Base-by-base conservation (phyloP, 2,888 invertebrate genomes). In the Lithodes maja region DNA sequence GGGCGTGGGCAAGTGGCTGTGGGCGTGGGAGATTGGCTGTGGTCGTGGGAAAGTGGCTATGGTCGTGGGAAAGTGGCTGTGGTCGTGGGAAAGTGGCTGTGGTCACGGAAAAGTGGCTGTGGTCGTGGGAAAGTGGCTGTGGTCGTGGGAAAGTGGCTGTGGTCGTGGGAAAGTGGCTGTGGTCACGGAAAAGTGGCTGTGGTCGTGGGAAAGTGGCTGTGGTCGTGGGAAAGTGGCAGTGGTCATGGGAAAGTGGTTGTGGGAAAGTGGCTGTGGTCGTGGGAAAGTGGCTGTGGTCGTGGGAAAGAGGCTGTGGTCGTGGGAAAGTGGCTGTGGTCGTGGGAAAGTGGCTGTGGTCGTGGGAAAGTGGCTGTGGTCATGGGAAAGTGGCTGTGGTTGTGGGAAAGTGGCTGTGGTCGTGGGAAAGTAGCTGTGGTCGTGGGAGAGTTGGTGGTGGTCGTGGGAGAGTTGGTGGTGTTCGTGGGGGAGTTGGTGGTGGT, bases 1-100 rank as follows among this genome's bases (percentile, higher is more conserved):
- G 78, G 49, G 52, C 3, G 78, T 9, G 52, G 12, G 78, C 9
- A 52, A 7, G 52, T n/a, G 52, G 15, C 49, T 49, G 52, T 7
- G 1, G 49, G 52, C 9, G 78, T 49, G 55, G 68, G 3, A 3
- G 49, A n/a, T 61, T 53, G 49, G 49, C 61, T 61, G 82, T 49
- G 82, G 53, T 61, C 50, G 82, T 53, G 82, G 53, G 82, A 82
- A 61, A 83, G 83, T 55, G 83, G 71, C 9, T 15, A 55, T 1
- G 80, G 50, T 7, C 5, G 80, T 49, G 80, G 50, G 78, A 54
- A 49, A 54, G 80, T 7, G 80, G 15, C 54, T 3, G 50, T 12
- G 50, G 53, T 1, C 9, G 2, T 17, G 9, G 80, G 50, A 12
- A 12, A 80, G 54, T 9, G 80, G n/a, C 54, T 9, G 80, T 15